Base-by-base conservation (phyloP, 2,888 invertebrate species). In the Hedya salicella region DNA sequence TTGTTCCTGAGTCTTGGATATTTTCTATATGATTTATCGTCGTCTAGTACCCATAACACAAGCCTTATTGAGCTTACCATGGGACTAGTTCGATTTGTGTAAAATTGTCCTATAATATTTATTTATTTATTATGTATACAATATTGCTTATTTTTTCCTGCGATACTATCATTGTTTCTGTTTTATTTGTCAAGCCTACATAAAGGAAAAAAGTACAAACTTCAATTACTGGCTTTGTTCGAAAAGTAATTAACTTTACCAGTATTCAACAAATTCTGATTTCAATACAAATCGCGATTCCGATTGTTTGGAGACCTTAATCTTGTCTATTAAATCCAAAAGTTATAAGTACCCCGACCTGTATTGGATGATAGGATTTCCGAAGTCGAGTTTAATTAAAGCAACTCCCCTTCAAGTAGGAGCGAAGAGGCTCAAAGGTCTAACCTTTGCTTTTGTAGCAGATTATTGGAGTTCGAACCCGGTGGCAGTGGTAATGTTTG, bases 291-390 rank as follows among this genome's bases (percentile, higher is more conserved):
- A 39, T 54, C 21, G n/a, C 14, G 40, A 21, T 39, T 46, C 13
- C 14, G 32, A 30, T 56, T 39, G 63, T 32, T 25, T 19, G 40
- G 39, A 48, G 19, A 39, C 25, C 53, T 30, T 56, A 30, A 56
- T 56, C 62, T 40, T 25, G 40, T 19, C 40, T 48, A 48, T 56
- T 56, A 49, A 48, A 57, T 40, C 17, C 49, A 30, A 40, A 63
- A 48, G 25, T 56, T 50, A 42, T 16, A 62, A 39, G 36, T 54
- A 17, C 19, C 8, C 56, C 49, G 25, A 62, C 16, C 42, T 50
- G 57, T 57, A 57, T 64, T 64, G 57, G 57, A 44, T 40, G 49
- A 63, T 44, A 57, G 32, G 57, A 57, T 50, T 54, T 19, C 39
- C 30, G 8, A 13, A 60, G 21, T 17, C 32, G 5, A 57, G 42